Evolutionary conservation across 2,888 invertebrate genomes (phyloP).

Genomic region (Agrotis clavis): DNA sequence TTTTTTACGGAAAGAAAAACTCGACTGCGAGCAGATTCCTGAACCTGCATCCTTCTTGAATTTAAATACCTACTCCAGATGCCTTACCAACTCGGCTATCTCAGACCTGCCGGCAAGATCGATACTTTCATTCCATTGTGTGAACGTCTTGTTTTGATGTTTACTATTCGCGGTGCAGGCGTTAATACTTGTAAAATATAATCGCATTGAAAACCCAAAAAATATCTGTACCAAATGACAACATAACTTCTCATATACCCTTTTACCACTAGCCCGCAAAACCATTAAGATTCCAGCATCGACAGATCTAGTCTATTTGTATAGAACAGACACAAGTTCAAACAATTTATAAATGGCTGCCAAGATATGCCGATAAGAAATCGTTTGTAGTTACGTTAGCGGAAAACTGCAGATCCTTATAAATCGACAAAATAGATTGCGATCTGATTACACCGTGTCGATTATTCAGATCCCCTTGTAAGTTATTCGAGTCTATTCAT

Average conservation of each 20-base stretch:
- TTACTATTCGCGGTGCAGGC: too few species aligned
- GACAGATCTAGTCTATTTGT: constrained; percentile 61
- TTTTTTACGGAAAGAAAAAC: too few species aligned
- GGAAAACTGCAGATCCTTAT: constrained; percentile 87
- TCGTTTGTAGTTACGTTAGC: constrained; percentile 68
- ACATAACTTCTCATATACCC: constrained; percentile 13
- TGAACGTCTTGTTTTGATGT: too few species aligned
- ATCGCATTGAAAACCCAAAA: neutral
- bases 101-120: too few species aligned
- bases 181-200: too few species aligned
- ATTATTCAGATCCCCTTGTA: constrained; percentile 88
- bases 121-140: too few species aligned
- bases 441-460: constrained; percentile 89
- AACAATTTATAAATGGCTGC: constrained; percentile 64
- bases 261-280: constrained; percentile 30
- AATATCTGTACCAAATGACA: neutral
- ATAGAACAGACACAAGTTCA: constrained; percentile 58
- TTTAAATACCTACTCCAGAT: too few species aligned
- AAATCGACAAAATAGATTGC: constrained; percentile 86
- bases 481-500: constrained; percentile 89
- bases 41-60: too few species aligned
- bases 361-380: constrained; percentile 59
- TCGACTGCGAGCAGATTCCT: too few species aligned
- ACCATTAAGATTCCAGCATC: constrained; percentile 52
- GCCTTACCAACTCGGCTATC: too few species aligned